Evolutionary conservation across 2,797 vertebrate species (phyloP).

Genomic region (Geotrypetes seraphini): DNA sequence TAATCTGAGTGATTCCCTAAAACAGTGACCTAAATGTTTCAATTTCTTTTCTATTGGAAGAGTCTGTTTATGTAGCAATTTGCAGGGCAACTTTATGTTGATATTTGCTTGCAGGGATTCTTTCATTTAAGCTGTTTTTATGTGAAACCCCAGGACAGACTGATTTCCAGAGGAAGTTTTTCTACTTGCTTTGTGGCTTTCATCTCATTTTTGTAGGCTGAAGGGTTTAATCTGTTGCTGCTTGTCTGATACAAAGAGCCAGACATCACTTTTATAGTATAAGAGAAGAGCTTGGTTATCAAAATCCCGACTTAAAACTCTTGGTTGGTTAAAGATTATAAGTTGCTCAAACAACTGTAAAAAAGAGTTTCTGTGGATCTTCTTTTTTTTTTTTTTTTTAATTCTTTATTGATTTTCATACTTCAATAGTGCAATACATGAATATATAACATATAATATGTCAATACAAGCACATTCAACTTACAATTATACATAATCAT

Average conservation of each 20-base stretch:
- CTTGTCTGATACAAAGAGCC: slow-evolving; percentile 30
- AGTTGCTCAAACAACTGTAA: too few relatives aligned
- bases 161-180: neutral
- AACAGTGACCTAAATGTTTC: slow-evolving; percentile 25
- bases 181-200: neutral
- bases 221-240: slow-evolving; percentile 25
- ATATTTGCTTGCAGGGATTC: neutral
- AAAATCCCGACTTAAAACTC: too few relatives aligned
- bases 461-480: too few relatives aligned
- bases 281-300: too few relatives aligned
- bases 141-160: neutral
- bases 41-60: slow-evolving; percentile 19
- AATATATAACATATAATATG: too few relatives aligned
- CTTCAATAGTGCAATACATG: too few relatives aligned
- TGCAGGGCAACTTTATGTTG: neutral
- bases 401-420: too few relatives aligned
- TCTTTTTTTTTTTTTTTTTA: too few relatives aligned
- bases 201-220: slow-evolving; percentile 24
- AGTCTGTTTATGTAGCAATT: slow-evolving; percentile 9
- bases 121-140: slow-evolving; percentile 1
- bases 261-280: slow-evolving; percentile 22
- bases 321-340: too few relatives aligned
- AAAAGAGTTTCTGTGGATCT: too few relatives aligned
- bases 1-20: slow-evolving; percentile 34
- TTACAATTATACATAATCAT: too few relatives aligned